phyloP scores from a whole-genome alignment of 1,140 invertebrate species.

The Pentalonia nigronervosa region DNA sequence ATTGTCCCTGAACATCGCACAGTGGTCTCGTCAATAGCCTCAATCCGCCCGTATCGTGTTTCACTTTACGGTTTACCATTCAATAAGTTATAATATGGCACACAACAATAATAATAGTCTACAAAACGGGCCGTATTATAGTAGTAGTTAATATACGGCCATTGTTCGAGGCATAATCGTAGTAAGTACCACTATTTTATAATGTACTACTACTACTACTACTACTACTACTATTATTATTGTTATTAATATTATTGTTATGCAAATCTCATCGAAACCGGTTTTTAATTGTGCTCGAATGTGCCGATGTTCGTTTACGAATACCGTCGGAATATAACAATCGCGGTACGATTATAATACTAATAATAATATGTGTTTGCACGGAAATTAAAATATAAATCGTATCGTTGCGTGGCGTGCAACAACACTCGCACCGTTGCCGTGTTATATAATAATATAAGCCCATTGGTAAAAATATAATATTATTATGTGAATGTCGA shows the following conservation, averaged over 20 bases:
- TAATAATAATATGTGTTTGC: neutral
- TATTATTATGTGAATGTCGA: neutral
- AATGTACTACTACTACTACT: neutral
- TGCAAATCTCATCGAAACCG: neutral
- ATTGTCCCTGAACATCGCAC: neutral
- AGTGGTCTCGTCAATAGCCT: neutral
- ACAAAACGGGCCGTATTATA: neutral
- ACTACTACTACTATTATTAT: neutral
- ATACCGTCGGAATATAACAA: neutral
- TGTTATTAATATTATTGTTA: neutral
- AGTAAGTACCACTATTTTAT: neutral
- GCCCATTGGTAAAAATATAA: neutral
- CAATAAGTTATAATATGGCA: neutral
- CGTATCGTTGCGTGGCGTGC: neutral
- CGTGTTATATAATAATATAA: neutral
- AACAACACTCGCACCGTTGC: neutral
- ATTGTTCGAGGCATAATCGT: neutral
- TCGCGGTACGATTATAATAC: neutral
- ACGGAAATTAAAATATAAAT: neutral
- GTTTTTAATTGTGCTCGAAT: neutral
- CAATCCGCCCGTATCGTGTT: neutral
- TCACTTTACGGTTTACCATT: neutral
- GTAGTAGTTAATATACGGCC: neutral
- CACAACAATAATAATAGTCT: neutral
- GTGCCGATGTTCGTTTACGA: neutral